Conservation (phyloP, 2,113 vertebrate species). For the Struthidea cinerea region DNA sequence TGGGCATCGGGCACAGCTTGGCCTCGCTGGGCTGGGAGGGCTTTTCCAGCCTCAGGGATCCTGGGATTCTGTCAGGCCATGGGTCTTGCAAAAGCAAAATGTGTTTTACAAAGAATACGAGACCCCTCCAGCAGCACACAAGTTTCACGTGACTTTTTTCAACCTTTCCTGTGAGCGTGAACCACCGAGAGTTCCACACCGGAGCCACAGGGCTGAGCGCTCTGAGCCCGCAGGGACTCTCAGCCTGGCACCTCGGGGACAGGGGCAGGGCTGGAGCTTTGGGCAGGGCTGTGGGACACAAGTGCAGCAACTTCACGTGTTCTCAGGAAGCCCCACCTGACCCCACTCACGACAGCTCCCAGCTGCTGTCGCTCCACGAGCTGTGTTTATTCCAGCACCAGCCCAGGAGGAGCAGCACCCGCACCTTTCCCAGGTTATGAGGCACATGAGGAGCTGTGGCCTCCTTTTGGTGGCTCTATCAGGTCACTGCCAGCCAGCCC, state of each 20-base stretch:
- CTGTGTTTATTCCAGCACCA: no score
- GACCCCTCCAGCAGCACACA: not conserved
- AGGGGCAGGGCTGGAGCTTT: not conserved
- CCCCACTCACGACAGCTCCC: not conserved
- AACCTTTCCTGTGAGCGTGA: not conserved
- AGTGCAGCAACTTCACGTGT: no score
- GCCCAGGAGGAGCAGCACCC: not conserved
- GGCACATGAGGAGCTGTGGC: not conserved
- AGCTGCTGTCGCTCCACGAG: not conserved
- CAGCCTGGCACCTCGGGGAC: not conserved
- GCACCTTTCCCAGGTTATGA: rapidly evolving
- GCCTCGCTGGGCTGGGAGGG: rapidly evolving
- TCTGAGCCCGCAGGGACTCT: no score
- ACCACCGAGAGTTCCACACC: not conserved
- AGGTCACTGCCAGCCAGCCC: not conserved
- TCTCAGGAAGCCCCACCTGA: not conserved
- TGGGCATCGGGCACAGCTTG: not conserved
- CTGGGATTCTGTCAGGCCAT: rapidly evolving
- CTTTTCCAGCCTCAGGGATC: not conserved
- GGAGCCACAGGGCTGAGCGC: not conserved
- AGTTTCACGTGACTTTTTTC: no score
- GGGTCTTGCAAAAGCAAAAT: not conserved
- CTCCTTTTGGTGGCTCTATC: not conserved
- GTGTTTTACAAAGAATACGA: not conserved
- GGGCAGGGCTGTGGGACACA: rapidly evolving